These are phyloP conservation scores for Drosophila simulans DNA, from an alignment of 1,140 invertebrate genomes.

Conservation along the genomic window DNA sequence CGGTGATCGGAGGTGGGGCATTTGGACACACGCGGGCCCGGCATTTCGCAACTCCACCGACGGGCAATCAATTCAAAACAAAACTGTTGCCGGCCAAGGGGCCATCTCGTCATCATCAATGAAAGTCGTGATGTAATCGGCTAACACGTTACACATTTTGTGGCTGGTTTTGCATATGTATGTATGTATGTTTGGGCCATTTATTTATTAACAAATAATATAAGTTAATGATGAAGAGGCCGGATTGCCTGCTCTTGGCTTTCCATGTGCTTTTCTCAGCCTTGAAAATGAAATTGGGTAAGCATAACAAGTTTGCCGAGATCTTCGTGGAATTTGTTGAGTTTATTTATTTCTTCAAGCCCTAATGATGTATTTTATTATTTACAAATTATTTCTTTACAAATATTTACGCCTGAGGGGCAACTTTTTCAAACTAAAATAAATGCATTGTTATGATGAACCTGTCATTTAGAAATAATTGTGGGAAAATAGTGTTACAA, in stretches of 20 bases:
- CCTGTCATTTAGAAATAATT: neutral
- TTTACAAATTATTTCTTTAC: constrained; percentile 9
- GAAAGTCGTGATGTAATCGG: constrained; percentile 57
- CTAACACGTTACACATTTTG: constrained; percentile 40
- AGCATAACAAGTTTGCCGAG: neutral
- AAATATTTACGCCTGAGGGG: neutral
- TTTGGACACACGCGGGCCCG: constrained; percentile 10
- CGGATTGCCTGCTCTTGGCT: constrained; percentile 1
- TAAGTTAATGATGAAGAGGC: constrained; percentile 34
- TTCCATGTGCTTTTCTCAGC: constrained; percentile 19
- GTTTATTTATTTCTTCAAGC: constrained; percentile 1
- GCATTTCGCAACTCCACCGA: constrained; percentile 34
- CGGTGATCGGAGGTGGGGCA: constrained; percentile 7
- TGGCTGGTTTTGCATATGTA: constrained; percentile 31
- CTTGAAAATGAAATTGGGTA: constrained; percentile 18
- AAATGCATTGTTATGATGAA: neutral
- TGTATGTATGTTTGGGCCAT: constrained; percentile 16
- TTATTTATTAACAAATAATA: constrained; percentile 58
- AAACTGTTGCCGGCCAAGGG: constrained; percentile 39
- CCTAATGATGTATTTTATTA: neutral
- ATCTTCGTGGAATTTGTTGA: neutral
- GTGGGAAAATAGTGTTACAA: neutral
- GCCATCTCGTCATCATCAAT: constrained; percentile 37
- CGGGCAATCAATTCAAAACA: constrained; percentile 41
- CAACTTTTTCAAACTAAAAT: neutral